phyloP scores from a whole-genome alignment of 1,140 invertebrate species.

The Drosophila persimilis region DNA sequence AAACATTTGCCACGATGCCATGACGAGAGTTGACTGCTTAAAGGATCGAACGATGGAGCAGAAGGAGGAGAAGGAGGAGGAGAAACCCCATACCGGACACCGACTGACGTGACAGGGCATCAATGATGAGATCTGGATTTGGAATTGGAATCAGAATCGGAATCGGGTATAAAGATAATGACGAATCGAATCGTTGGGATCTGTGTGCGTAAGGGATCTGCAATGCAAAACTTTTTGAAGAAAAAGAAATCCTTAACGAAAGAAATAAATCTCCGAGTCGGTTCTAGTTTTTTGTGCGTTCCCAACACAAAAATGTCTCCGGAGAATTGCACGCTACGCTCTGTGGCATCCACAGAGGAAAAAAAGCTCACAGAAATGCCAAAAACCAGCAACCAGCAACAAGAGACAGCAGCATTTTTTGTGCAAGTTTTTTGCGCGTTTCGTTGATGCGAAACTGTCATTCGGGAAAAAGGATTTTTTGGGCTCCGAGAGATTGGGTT shows the following conservation, averaged over 20 bases:
- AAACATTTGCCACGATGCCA: slow-evolving; percentile 78
- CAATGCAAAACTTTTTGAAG: slow-evolving; percentile 69
- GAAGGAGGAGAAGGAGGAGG: slow-evolving; percentile 4
- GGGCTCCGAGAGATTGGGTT: slow-evolving; percentile 19
- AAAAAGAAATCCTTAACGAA: slow-evolving; percentile 74
- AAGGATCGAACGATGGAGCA: slow-evolving; percentile 36
- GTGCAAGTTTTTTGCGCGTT: slow-evolving; percentile 30
- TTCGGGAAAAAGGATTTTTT: slow-evolving; percentile 61
- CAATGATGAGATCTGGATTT: slow-evolving; percentile 12
- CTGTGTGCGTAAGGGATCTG: slow-evolving; percentile 57
- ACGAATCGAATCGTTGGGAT: slow-evolving; percentile 38
- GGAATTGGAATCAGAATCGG: no score
- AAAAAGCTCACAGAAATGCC: slow-evolving; percentile 62
- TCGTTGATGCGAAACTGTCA: slow-evolving; percentile 53
- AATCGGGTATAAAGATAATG: slow-evolving; percentile 58
- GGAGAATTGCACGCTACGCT: slow-evolving; percentile 75
- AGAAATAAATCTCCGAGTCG: slow-evolving; percentile 72
- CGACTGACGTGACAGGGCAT: slow-evolving; percentile 31
- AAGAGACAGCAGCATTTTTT: slow-evolving; percentile 38
- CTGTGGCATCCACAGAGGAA: slow-evolving; percentile 42
- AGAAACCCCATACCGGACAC: slow-evolving; percentile 30
- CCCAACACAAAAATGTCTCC: slow-evolving; percentile 59
- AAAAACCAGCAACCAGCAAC: slow-evolving; percentile 36
- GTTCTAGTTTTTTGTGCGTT: slow-evolving; percentile 72
- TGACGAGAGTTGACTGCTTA: slow-evolving; percentile 67